Conservation (phyloP, 2,888 invertebrate genomes). For the Oegoconia quadripuncta region DNA sequence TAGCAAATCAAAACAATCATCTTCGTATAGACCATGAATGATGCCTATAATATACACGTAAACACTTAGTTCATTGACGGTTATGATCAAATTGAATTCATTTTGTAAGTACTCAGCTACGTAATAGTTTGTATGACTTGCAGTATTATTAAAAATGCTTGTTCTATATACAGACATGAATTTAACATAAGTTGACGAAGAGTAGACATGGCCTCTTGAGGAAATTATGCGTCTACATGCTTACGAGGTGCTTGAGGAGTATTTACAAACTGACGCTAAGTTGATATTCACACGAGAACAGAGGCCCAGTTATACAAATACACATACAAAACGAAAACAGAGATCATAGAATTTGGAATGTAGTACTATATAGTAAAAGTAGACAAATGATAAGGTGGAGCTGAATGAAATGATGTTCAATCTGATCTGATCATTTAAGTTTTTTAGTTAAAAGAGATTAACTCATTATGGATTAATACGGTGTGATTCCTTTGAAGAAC, state of each 20-base stretch:
- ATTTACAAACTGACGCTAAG: conserved; percentile 19
- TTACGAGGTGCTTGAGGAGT: conserved; percentile 21
- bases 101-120: conserved; percentile 1
- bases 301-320: conserved; percentile 29
- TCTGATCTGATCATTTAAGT: too few relatives aligned
- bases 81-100: not conserved
- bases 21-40: too few relatives aligned
- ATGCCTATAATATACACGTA: too few relatives aligned
- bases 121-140: conserved; percentile 4
- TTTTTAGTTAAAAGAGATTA: too few relatives aligned
- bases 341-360: too few relatives aligned
- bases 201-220: conserved; percentile 6
- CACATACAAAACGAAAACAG: too few relatives aligned
- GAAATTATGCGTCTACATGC: conserved; percentile 20
- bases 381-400: too few relatives aligned
- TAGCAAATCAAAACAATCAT: too few relatives aligned
- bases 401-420: too few relatives aligned
- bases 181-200: conserved; percentile 10
- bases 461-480: too few relatives aligned
- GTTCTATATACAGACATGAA: conserved; percentile 7
- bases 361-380: too few relatives aligned
- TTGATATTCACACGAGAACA: conserved; percentile 25
- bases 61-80: not conserved
- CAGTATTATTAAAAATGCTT: conserved; percentile 5
- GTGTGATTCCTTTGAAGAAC: too few relatives aligned